Evolutionary conservation across 2,797 vertebrate genomes (phyloP).

Genomic region (Acipenser transmontanus): DNA sequence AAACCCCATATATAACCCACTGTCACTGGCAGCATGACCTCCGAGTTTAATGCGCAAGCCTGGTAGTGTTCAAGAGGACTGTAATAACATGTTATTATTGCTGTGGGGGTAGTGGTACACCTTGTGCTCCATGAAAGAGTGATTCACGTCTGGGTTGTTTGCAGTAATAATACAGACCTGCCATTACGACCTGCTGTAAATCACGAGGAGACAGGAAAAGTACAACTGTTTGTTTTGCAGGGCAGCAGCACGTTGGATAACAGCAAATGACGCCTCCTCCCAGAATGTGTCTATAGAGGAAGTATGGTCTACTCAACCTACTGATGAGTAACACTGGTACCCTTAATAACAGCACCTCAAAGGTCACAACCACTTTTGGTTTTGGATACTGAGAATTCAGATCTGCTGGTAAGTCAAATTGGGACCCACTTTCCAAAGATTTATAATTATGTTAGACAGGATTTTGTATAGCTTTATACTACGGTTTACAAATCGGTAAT

Average conservation of each 20-base stretch:
- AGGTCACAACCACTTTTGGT: too few species aligned
- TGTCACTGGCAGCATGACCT: neutral
- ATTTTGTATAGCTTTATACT: too few species aligned
- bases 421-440: too few species aligned
- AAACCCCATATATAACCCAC: neutral
- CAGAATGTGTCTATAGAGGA: too few species aligned
- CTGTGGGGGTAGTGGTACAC: constrained; percentile 5
- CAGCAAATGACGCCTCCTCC: neutral
- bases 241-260: neutral
- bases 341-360: too few species aligned
- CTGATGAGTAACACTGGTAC: too few species aligned
- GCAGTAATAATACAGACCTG: constrained; percentile 14
- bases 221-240: constrained; percentile 11
- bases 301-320: too few species aligned
- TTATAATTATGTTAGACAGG: too few species aligned
- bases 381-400: too few species aligned
- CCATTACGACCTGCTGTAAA: constrained; percentile 12
- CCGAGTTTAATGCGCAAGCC: constrained; percentile 1
- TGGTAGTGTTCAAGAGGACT: neutral
- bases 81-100: constrained; percentile 2
- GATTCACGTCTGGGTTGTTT: constrained; percentile 9
- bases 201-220: constrained; percentile 1
- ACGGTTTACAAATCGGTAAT: too few species aligned
- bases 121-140: constrained; percentile 1
- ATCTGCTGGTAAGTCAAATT: too few species aligned